Percentiles rank a stretch among this genome's conserved stretches.
phyloP scores from a whole-genome alignment of 92 coral and sea anemone genomes.

The Actinernus sp. region DNA sequence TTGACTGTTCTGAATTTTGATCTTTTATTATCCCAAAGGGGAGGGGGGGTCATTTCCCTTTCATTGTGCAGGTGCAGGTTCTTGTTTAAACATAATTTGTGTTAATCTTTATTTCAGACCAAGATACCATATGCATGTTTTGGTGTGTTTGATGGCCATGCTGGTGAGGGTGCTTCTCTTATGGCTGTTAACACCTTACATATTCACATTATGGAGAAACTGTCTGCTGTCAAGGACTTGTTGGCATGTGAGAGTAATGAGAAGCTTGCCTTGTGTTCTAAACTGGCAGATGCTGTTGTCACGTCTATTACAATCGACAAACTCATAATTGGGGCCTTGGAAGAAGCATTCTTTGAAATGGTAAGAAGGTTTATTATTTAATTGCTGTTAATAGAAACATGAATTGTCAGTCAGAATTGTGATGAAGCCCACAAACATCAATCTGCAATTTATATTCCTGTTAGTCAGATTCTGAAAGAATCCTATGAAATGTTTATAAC shows the following conservation, averaged over 20 bases:
- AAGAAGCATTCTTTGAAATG: conserved; percentile 97
- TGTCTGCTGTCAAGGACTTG: conserved; percentile 81
- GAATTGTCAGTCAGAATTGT: no score
- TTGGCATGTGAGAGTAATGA: conserved; percentile 78
- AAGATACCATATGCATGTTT: conserved; percentile 96
- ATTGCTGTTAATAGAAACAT: no score
- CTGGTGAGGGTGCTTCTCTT: conserved; percentile 93
- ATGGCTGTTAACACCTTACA: conserved; percentile 91
- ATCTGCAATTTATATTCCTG: no score
- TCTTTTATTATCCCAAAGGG: no score
- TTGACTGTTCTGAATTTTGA: no score
- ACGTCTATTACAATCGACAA: conserved; percentile 85
- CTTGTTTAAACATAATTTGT: neutral
- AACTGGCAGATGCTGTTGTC: conserved; percentile 81
- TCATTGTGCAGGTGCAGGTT: no score
- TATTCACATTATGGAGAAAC: conserved; percentile 87
- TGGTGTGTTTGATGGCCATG: conserved; percentile 99
- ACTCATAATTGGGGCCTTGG: conserved; percentile 83
- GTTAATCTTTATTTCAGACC: conserved; percentile 47
- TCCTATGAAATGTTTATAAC: no score
- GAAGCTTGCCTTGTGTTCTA: conserved; percentile 53
- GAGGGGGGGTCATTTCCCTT: no score
- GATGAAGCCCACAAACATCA: no score
- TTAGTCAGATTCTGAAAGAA: no score
- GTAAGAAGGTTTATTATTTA: no score